phyloP scores from a whole-genome alignment of 2,888 invertebrate genomes.

The Fissipunctia ypsillon region DNA sequence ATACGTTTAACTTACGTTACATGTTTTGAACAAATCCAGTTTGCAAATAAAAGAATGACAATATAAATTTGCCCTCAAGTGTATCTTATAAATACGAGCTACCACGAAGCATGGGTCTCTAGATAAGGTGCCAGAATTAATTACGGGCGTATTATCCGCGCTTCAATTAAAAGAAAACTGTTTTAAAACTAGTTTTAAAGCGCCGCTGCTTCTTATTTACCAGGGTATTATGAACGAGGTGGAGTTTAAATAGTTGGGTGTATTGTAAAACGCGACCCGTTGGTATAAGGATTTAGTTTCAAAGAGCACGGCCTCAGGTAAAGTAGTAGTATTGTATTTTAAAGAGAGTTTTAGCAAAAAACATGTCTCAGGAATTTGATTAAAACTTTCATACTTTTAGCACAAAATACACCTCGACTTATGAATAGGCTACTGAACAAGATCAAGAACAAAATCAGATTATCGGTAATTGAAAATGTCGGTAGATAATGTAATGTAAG shows the following conservation, averaged over 20 bases:
- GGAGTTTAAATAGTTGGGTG: conserved; percentile 17
- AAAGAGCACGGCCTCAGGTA: conserved; percentile 2
- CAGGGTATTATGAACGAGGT: conserved; percentile 40
- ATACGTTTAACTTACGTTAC: neutral
- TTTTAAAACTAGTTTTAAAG: conserved; percentile 52
- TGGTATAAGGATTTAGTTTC: conserved; percentile 15
- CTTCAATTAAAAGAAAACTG: conserved; percentile 51
- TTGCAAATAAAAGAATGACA: neutral
- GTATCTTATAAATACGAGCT: neutral
- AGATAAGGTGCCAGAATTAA: conserved; percentile 52
- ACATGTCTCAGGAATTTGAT: neutral
- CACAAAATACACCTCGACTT: too few relatives aligned
- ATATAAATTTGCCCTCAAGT: neutral
- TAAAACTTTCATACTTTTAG: neutral
- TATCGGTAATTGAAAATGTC: neutral
- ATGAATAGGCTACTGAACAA: too few relatives aligned
- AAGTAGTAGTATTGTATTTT: neutral
- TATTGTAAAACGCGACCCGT: neutral
- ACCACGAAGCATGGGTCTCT: conserved; percentile 12
- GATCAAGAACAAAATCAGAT: neutral
- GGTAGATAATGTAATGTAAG: neutral
- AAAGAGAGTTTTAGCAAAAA: neutral
- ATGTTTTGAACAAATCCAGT: neutral
- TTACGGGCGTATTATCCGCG: conserved; percentile 46
- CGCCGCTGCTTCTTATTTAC: conserved; percentile 21